Evolutionary conservation across 1,140 invertebrate genomes (phyloP), one percentile per base, ranked within the genome.

Genomic region (Megalonaias nervosa): DNA sequence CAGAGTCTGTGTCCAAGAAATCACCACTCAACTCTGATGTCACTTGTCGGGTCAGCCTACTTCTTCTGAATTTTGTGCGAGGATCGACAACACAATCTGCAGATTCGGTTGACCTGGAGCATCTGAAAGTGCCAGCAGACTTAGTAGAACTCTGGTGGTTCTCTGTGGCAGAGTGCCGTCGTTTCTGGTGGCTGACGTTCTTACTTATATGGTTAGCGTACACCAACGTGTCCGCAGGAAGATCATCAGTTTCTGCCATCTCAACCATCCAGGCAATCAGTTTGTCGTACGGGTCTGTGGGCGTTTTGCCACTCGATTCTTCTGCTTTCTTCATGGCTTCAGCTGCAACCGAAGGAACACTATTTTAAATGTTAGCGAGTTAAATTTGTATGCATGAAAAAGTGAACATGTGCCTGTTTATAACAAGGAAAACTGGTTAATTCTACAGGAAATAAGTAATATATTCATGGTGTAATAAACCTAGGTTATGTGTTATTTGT

Each of bases 191-290:
- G 61, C 75, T 75, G 57, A 79, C 76, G 3, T 31, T 31, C 2
- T 67, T 64, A 56, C 66, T 80, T 38, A 81, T 69, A 60, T 83
- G 81, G 9, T 73, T 70, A n/a, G 81, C 79, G 64, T 81, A 83
- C 38, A 71, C 55, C 21, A 73, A 74, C 19, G 79, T 83, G 73
- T 83, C 81, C 11, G 81, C 75, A 17, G 77, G 67, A 3, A 81
- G 70, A 67, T 83, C 81, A 64, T 83, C 81, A 58, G 21, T 73
- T 70, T 83, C 79, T 17, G 81, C 81, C 81, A 83, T 83, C 67
- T 83, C 78, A 16, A 79, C 77, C 21, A 82, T 67, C 81, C 81
- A 82, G 65, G 81, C 81, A 61, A 82, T 80, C 6, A 82, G 79
- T 60, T 82, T 82, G 79, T 82, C 81, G 66, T 82, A 81, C 3